Evolutionary conservation across 2,888 invertebrate species (phyloP).

Genomic region (Hyposoter dolosus): DNA sequence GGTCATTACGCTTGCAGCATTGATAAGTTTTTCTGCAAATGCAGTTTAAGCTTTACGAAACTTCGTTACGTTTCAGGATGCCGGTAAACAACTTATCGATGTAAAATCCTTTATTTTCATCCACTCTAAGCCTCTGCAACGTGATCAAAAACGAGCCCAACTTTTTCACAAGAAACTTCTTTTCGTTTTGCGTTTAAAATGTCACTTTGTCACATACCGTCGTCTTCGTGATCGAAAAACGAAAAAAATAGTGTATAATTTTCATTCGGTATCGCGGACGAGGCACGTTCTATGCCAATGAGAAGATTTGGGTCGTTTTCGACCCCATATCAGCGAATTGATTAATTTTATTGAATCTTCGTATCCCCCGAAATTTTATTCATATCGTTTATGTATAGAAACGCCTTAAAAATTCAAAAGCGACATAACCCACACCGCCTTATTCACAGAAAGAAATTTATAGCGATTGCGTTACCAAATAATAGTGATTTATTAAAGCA

Average conservation of each 20-base stretch:
- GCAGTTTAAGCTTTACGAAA: not conserved
- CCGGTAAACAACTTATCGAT: not conserved
- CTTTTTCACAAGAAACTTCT: not conserved
- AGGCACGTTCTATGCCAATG: not conserved
- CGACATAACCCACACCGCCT: not conserved
- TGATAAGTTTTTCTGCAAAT: not conserved
- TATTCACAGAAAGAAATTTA: not conserved
- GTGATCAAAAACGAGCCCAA: no score
- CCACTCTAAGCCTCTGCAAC: no score
- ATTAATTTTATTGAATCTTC: not conserved
- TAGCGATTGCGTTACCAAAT: conserved; percentile 5
- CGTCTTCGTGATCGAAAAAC: not conserved
- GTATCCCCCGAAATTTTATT: not conserved
- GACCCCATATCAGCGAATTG: not conserved
- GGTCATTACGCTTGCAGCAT: not conserved
- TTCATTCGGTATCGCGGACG: not conserved
- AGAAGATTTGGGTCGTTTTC: not conserved
- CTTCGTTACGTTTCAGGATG: not conserved
- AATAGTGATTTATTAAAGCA: not conserved
- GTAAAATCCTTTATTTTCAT: not conserved
- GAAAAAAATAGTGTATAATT: not conserved
- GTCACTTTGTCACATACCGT: not conserved
- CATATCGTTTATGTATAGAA: not conserved
- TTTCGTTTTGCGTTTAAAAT: not conserved
- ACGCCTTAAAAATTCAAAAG: not conserved